Base-by-base conservation (phyloP, 2,113 vertebrate genomes). In the Pomatostomus ruficeps region DNA sequence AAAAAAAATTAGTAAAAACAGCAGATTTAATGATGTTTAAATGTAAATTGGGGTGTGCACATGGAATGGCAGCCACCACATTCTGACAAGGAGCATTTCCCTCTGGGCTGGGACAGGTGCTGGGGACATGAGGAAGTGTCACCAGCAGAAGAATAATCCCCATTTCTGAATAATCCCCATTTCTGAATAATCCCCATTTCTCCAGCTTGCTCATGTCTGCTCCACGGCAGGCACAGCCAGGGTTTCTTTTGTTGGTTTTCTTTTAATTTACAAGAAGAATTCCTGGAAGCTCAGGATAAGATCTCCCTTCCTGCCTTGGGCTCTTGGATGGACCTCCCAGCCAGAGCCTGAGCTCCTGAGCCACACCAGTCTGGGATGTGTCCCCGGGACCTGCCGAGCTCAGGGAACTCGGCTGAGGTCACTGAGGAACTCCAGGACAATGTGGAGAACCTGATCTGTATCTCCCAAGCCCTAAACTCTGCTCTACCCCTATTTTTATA, bases 241-340 rank as follows among this genome's bases (percentile, higher is more conserved):
- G n/a, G n/a, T 20, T 59, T 52, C 26, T 19, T 57, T 18, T 57
- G 40, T 72, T n/a, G n/a, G n/a, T n/a, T 52, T 26, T 7, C 22
- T 24, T 46, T 49, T 46, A n/a, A 59, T 29, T 31, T 3, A 0
- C 11, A 31, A 92, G 92, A 92, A 95, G 74, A 96, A 97, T 95
- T 93, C 55, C 88, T 93, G 93, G 95, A 96, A 95, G 78, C 11
- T 77, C 1, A 33, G 55, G 78, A 83, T 93, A 94, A 95, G 55
- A 96, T 85, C 91, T 91, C 5, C 0, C 14, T 94, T 94, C 94
- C 96, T 67, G 57, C 28, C 62, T 42, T 5, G 29, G 82, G 66
- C 51, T 88, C 81, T 91, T 62, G 74, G 74, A 93, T 51, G 28
- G 74, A 38, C 7, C 71, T 91, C 86, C 75, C 49, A 93, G 93